Conservation (phyloP, 1,140 invertebrate genomes). For the Pissodes strobi region DNA sequence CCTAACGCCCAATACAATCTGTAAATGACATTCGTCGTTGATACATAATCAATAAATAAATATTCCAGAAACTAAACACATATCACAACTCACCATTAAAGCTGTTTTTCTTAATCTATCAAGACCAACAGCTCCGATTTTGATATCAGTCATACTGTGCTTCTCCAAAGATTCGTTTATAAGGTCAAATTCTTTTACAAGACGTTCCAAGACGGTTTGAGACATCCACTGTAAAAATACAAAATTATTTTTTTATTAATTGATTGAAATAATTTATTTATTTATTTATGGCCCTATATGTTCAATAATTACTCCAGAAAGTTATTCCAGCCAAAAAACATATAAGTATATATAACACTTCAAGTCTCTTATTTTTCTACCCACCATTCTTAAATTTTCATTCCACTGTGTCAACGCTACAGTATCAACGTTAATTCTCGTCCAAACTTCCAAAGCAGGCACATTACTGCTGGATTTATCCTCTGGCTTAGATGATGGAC, state of each 20-base stretch:
- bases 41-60: no score
- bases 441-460: slow-evolving; percentile 62
- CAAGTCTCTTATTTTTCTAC: no score
- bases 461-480: slow-evolving; percentile 58
- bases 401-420: slow-evolving; percentile 68
- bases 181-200: slow-evolving; percentile 71
- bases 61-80: no score
- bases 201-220: slow-evolving; percentile 71
- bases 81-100: slow-evolving; percentile 49
- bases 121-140: slow-evolving; percentile 70
- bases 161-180: slow-evolving; percentile 69
- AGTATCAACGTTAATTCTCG: slow-evolving; percentile 64
- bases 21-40: no score
- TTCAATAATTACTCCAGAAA: no score
- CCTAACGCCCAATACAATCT: no score
- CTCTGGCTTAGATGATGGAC: slow-evolving; percentile 55
- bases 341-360: slow-evolving; percentile 1
- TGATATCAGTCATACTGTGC: slow-evolving; percentile 70
- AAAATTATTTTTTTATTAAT: no score
- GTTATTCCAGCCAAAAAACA: not conserved
- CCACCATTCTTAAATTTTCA: slow-evolving; percentile 67
- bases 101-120: slow-evolving; percentile 73
- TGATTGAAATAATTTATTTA: not conserved
- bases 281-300: no score
- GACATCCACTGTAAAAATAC: slow-evolving; percentile 71